Evolutionary conservation across 2,888 invertebrate species (phyloP).

Genomic region (Beris chalybata): DNA sequence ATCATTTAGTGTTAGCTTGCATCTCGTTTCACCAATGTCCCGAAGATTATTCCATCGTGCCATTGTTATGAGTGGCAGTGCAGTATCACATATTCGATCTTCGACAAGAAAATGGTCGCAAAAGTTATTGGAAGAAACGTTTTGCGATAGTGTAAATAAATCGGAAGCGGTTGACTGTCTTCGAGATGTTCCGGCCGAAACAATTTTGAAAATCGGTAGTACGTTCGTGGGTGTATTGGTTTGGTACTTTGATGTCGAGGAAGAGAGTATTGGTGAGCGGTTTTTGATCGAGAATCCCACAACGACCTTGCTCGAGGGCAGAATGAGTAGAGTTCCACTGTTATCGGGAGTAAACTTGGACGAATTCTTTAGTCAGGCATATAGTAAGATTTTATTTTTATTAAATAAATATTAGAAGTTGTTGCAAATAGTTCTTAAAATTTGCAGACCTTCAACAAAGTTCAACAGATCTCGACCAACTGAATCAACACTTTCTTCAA

Average conservation of each 20-base stretch:
- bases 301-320: slow-evolving; percentile 58
- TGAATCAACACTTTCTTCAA: background rate
- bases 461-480: background rate
- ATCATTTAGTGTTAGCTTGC: slow-evolving; percentile 11
- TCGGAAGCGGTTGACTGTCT: slow-evolving; percentile 62
- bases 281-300: slow-evolving; percentile 63
- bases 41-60: slow-evolving; percentile 68
- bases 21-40: slow-evolving; percentile 65
- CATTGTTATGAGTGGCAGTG: slow-evolving; percentile 68
- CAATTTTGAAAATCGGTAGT: slow-evolving; percentile 40
- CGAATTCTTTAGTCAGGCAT: slow-evolving; percentile 61
- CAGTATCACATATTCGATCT: slow-evolving; percentile 48
- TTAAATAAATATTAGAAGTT: background rate
- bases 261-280: slow-evolving; percentile 61
- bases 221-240: background rate
- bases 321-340: slow-evolving; percentile 63
- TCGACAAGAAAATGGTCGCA: background rate
- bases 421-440: background rate
- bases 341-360: slow-evolving; percentile 64
- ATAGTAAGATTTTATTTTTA: background rate
- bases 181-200: slow-evolving; percentile 44
- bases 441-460: background rate
- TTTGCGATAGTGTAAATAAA: slow-evolving; percentile 61
- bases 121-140: slow-evolving; percentile 52
- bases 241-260: slow-evolving; percentile 61